Base-by-base conservation (phyloP, 2,113 vertebrate species). In the Enhydra lutris region DNA sequence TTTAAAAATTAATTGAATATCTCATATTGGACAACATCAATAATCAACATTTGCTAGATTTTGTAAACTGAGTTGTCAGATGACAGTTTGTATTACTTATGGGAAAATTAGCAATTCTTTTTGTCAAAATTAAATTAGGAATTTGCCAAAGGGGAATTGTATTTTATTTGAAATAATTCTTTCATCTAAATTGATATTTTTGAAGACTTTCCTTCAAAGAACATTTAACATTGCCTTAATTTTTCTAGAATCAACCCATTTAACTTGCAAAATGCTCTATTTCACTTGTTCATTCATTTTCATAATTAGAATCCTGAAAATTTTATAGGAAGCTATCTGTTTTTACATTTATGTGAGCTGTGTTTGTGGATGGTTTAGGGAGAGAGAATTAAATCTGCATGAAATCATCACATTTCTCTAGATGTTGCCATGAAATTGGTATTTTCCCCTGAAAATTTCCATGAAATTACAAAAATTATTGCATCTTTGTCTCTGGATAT, bases 391-490 rank as follows among this genome's bases (percentile, higher is more conserved):
- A 97, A 98, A 96, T 97, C 61, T 95, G 94, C 97, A 97, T 98
- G 98, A 98, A 98, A 97, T 98, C 88, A 93, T 95, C 96, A 96
- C 61, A 87, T 97, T 98, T 97, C 97, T 96, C 92, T 97, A 93
- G 98, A 97, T 95, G 88, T 97, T 52, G 80, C 96, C 91, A 31
- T 98, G 97, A 98, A 98, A 98, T 98, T 96, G 69, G 36, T 78
- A 97, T 94, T 96, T 97, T 97, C 82, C 95, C 69, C 39, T 95
- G 87, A n/a, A 98, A 98, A 98, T 97, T 96, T 97, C 97, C 98
- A 96, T 98, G 97, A 97, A 98, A 98, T 97, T 97, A 97, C 79
- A 96, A 97, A 98, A 98, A 98, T 97, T 98, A 97, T 91, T 98
- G 87, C 55, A 79, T 97, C 92, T 97, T 98, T 97, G 96, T 98